Conservation (phyloP, 2,113 vertebrate genomes). For the Poeciliopsis turrubarensis region DNA sequence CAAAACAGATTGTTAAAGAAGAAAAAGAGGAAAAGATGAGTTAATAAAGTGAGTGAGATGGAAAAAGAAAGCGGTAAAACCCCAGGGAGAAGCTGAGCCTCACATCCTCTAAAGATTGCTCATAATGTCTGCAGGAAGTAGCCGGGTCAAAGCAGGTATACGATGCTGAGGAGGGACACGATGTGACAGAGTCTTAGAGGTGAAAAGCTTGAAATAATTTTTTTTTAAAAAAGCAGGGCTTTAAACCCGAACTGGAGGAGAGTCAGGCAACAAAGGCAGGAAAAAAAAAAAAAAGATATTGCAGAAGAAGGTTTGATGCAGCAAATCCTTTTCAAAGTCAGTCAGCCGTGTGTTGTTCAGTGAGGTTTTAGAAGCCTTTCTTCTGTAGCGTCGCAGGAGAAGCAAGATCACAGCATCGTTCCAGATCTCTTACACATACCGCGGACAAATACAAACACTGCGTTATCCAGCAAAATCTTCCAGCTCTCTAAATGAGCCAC, state of each 20-base stretch:
- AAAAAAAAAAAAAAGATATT: background rate
- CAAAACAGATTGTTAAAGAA: conserved; percentile 4
- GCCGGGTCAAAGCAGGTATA: conserved; percentile 68
- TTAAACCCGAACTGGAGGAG: conserved; percentile 3
- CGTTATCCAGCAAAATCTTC: conserved; percentile 37
- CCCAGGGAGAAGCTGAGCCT: conserved; percentile 40
- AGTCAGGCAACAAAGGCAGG: background rate
- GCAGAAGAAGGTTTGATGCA: conserved; percentile 19
- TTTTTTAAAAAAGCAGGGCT: conserved; percentile 11
- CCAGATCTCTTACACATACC: conserved; percentile 16
- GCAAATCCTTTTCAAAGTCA: conserved; percentile 46
- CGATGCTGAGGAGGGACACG: conserved; percentile 45
- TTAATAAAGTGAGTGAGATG: background rate
- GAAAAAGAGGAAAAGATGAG: background rate
- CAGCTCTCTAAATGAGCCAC: conserved; percentile 31
- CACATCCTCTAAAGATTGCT: conserved; percentile 61
- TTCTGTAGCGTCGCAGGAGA: conserved; percentile 39
- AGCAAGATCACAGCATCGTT: conserved; percentile 43
- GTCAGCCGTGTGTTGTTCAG: conserved; percentile 22
- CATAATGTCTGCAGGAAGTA: conserved; percentile 58
- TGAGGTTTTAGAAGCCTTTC: conserved; percentile 30
- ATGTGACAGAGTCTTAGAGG: conserved; percentile 46
- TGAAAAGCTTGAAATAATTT: background rate
- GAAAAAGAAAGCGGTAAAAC: conserved; percentile 40
- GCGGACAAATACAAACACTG: conserved; percentile 36